phyloP scores from a whole-genome alignment of 2,888 invertebrate species.

The Latrodectus hesperus region DNA sequence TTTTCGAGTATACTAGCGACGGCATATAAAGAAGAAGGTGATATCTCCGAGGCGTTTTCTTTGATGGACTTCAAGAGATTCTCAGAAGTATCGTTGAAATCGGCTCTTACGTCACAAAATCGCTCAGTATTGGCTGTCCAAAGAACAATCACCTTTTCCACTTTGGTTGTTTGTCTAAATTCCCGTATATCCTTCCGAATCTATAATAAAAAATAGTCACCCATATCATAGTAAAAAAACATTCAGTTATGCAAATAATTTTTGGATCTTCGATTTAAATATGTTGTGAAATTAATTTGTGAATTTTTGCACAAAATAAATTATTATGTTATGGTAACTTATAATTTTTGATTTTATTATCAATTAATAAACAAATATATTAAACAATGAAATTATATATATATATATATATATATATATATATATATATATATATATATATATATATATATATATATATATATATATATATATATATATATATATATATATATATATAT shows the following conservation, averaged over 20 bases:
- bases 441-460: conserved; percentile 10
- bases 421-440: conserved; percentile 12
- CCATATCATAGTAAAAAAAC: no score
- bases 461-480: conserved; percentile 10
- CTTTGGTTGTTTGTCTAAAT: conserved; percentile 83
- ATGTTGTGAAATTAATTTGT: no score
- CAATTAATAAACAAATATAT: background rate
- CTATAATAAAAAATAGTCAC: background rate
- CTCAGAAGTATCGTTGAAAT: conserved; percentile 88
- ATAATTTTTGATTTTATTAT: background rate
- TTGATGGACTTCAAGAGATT: conserved; percentile 86
- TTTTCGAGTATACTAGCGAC: conserved; percentile 91
- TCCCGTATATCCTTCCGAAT: conserved; percentile 83
- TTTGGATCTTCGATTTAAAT: no score
- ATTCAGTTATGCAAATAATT: no score
- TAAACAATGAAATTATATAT: background rate
- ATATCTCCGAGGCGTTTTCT: conserved; percentile 85
- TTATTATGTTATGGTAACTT: no score
- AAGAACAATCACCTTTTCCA: conserved; percentile 87
- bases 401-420: conserved; percentile 12
- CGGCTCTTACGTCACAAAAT: conserved; percentile 84
- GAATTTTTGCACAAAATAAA: no score
- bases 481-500: conserved; percentile 12
- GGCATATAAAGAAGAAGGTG: conserved; percentile 95
- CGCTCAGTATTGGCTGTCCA: conserved; percentile 99